Evolutionary conservation across 2,113 vertebrate genomes (phyloP).

Genomic region (Macroglossus sobrinus): DNA sequence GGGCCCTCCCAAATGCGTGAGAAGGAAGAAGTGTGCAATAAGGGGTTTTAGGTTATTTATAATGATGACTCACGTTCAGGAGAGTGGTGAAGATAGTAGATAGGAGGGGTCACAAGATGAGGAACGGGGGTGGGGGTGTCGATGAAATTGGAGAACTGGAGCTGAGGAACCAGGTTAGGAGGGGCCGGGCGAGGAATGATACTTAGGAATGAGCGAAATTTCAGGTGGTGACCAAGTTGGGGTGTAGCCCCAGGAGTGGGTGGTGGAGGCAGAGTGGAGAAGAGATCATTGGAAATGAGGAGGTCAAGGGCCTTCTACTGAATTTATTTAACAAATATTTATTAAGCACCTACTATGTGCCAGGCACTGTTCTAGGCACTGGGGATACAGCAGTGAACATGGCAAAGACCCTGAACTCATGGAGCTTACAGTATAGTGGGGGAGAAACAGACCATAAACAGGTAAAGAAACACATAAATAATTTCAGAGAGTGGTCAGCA

Average conservation of each 20-base stretch:
- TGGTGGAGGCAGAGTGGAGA: background rate
- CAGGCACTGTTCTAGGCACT: background rate
- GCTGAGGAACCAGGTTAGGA: background rate
- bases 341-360: background rate
- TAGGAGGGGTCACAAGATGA: background rate
- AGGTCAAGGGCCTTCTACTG: background rate
- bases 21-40: background rate
- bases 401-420: background rate
- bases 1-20: background rate
- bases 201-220: background rate
- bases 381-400: background rate
- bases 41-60: background rate
- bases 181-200: background rate
- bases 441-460: background rate
- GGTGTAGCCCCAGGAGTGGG: background rate
- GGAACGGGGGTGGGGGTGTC: background rate
- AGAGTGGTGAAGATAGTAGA: background rate
- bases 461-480: background rate
- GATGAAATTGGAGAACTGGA: background rate
- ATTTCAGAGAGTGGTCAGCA: background rate
- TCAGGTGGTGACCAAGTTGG: background rate
- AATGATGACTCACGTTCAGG: background rate
- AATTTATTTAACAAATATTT: constrained; percentile 15
- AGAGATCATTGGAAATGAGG: background rate
- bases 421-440: background rate